A percentile compares a stretch with the other conserved stretches of the same genome.
phyloP scores from a whole-genome alignment of 2,797 vertebrate genomes.

The Vireo griseus region DNA sequence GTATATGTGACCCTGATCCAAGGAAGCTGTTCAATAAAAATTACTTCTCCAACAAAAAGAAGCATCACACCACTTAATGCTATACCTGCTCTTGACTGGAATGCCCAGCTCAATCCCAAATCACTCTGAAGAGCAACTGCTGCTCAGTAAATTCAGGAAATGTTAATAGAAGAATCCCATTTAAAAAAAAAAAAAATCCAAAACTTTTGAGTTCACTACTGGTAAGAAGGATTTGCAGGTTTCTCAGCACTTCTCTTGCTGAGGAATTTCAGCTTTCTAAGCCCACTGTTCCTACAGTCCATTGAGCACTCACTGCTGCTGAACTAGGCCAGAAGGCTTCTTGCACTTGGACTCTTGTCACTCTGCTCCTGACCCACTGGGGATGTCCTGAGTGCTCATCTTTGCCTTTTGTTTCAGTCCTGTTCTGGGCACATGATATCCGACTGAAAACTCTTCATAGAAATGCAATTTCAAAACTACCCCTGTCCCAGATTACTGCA shows the following conservation, averaged over 20 bases:
- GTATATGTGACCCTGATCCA: neutral
- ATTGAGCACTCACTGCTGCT: neutral
- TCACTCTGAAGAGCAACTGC: neutral
- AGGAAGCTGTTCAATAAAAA: neutral
- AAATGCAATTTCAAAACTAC: neutral
- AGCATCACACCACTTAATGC: neutral
- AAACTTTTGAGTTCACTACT: neutral
- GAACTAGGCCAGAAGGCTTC: neutral
- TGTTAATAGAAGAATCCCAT: neutral
- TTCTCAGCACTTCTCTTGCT: neutral
- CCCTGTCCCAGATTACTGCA: neutral
- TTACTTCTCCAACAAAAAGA: neutral
- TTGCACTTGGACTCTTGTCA: neutral
- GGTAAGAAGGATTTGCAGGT: neutral
- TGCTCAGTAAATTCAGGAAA: neutral
- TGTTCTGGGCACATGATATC: neutral
- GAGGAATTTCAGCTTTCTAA: neutral
- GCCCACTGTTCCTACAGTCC: neutral
- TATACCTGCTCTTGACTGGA: neutral
- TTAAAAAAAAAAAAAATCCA: neutral
- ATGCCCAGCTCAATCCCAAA: neutral
- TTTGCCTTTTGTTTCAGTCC: neutral
- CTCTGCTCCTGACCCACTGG: neutral
- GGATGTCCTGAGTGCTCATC: neutral
- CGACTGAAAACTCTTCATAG: neutral